A percentile compares a stretch with the other conserved stretches of the same genome.
phyloP scores from a whole-genome alignment of 2,113 vertebrate species.

The Serilophus lunatus region DNA sequence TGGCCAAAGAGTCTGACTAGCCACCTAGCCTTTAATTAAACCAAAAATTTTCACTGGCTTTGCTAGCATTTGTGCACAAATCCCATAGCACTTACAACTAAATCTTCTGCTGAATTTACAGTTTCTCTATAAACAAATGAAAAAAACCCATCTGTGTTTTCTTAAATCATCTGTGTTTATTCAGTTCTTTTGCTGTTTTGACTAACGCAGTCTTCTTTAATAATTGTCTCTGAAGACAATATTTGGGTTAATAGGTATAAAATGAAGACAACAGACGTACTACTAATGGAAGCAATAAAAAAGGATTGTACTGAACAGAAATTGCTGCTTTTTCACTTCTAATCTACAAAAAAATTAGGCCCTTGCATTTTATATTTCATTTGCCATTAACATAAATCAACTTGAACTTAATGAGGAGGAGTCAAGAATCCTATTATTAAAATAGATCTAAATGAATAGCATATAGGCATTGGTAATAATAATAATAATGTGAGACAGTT shows the following conservation, averaged over 20 bases:
- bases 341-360: background rate
- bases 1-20: background rate
- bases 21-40: background rate
- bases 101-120: background rate
- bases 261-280: background rate
- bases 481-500: background rate
- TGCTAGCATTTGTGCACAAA: background rate
- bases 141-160: background rate
- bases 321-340: background rate
- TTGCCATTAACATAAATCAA: slow-evolving; percentile 42
- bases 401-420: slow-evolving; percentile 39
- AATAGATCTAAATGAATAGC: slow-evolving; percentile 56
- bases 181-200: background rate
- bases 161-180: background rate
- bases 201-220: background rate
- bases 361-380: slow-evolving; percentile 17
- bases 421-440: slow-evolving; percentile 63
- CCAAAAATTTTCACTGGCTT: background rate
- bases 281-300: slow-evolving; percentile 20
- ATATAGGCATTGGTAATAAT: slow-evolving; percentile 21
- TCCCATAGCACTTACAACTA: background rate
- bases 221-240: background rate
- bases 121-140: background rate
- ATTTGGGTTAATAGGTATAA: background rate
- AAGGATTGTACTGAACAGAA: background rate